Conservation (phyloP, 2,797 vertebrate species). For the Micrastur ruficollis region DNA sequence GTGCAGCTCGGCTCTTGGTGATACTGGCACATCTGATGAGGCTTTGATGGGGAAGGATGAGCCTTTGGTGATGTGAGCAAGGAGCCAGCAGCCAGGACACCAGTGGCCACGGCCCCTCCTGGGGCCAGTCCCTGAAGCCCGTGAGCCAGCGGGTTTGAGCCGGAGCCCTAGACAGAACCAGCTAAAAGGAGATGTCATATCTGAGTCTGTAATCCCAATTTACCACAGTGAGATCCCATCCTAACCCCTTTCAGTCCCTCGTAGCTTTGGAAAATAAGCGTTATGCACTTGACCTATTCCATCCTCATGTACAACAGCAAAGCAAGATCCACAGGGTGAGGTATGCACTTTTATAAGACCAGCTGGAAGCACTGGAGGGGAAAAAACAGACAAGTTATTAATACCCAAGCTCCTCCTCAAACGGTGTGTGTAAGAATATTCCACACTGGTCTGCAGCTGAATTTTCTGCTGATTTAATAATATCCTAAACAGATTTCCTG, state of each 20-base stretch:
- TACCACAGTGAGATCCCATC: not conserved
- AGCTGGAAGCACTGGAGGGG: not conserved
- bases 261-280: not conserved
- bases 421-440: not conserved
- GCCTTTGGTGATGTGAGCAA: fast-evolving
- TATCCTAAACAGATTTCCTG: not conserved
- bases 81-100: not conserved
- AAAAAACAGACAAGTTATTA: not conserved
- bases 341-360: not conserved
- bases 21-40: not conserved
- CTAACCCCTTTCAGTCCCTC: not conserved
- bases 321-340: not conserved
- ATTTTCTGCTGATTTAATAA: not conserved
- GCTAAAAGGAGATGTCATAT: not conserved
- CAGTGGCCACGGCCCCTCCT: not conserved
- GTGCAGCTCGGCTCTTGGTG: not conserved
- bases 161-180: not conserved
- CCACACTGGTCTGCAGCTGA: not conserved
- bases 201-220: not conserved
- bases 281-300: not conserved
- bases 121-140: not conserved
- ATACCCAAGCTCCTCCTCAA: not conserved
- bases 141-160: not conserved
- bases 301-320: not conserved
- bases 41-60: fast-evolving